These are phyloP conservation scores for Artemia sinica DNA, from an alignment of 2,888 invertebrate species.

Conservation along the genomic window DNA sequence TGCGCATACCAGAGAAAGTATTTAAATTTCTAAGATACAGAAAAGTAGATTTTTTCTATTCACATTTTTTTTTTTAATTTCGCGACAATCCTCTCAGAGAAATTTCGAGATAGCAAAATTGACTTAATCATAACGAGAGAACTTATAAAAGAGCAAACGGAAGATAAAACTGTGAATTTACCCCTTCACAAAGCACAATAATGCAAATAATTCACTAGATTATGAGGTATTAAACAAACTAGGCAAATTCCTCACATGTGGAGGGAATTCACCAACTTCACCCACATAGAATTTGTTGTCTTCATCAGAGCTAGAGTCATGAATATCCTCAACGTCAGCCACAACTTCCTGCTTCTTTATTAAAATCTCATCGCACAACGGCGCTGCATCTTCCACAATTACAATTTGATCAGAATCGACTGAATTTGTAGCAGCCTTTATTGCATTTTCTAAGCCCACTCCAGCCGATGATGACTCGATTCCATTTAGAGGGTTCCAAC, in stretches of 20 bases:
- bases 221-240: slow-evolving; percentile 10
- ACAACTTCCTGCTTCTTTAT: not conserved
- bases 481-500: not conserved
- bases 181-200: too few species aligned
- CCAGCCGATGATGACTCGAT: not conserved
- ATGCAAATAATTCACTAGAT: not conserved
- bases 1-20: too few species aligned
- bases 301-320: not conserved
- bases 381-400: not conserved
- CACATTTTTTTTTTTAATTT: too few species aligned
- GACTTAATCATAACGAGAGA: too few species aligned
- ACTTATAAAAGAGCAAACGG: too few species aligned
- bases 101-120: too few species aligned
- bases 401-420: not conserved
- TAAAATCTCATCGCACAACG: not conserved
- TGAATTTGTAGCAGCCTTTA: not conserved
- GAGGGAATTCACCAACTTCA: not conserved
- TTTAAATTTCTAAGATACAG: too few species aligned
- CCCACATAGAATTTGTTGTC: not conserved
- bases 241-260: not conserved
- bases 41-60: too few species aligned
- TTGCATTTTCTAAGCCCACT: not conserved
- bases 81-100: too few species aligned
- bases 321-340: slow-evolving; percentile 5
- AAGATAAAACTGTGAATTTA: too few species aligned